A percentile compares a stretch with the other conserved stretches of the same genome.
Conservation (phyloP, 2,888 invertebrate species). For the Synergus itoensis region DNA sequence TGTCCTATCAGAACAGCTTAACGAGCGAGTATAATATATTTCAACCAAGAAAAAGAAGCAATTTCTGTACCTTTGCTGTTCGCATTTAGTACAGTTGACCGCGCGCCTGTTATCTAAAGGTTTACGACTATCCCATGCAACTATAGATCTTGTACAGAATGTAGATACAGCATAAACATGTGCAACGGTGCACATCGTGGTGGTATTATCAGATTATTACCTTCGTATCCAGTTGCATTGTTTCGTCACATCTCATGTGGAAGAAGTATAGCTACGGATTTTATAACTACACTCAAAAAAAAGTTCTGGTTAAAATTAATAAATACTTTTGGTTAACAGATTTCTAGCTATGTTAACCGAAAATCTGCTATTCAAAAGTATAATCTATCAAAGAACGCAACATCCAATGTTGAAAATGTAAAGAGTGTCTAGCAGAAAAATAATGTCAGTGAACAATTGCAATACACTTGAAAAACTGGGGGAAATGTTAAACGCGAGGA, state of each 20-base stretch:
- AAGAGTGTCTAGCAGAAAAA: neutral
- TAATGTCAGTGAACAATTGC: neutral
- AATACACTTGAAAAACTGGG: neutral
- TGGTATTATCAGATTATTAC: constrained; percentile 34
- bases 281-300: too few relatives aligned
- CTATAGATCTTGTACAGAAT: neutral
- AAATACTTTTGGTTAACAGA: too few relatives aligned
- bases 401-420: neutral
- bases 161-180: constrained; percentile 19
- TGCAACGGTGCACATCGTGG: neutral
- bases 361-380: too few relatives aligned
- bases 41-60: neutral
- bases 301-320: too few relatives aligned
- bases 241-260: neutral
- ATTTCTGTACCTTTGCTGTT: neutral
- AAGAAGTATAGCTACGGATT: neutral
- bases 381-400: too few relatives aligned
- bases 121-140: constrained; percentile 6
- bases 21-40: constrained; percentile 20
- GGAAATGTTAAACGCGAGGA: neutral
- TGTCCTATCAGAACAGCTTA: constrained; percentile 19
- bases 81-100: constrained; percentile 19
- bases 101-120: constrained; percentile 16
- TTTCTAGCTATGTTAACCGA: too few relatives aligned
- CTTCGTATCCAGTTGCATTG: neutral